These are phyloP conservation scores for Dicrurus megarhynchus DNA, from an alignment of 2,113 vertebrate genomes.

Conservation along the genomic window DNA sequence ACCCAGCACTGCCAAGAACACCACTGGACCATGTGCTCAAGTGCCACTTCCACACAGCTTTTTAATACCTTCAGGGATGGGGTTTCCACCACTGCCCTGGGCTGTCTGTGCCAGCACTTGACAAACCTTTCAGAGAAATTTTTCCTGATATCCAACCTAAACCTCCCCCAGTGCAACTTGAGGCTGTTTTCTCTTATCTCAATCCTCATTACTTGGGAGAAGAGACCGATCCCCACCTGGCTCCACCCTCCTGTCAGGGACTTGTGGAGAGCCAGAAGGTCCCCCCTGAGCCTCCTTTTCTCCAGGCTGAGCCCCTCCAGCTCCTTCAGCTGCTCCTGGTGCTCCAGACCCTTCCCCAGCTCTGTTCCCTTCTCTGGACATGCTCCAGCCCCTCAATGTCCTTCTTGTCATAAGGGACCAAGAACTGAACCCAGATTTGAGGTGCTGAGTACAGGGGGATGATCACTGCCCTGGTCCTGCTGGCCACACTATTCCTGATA, in stretches of 20 bases:
- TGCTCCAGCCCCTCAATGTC: not conserved
- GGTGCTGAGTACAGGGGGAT: not conserved
- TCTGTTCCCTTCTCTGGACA: not conserved
- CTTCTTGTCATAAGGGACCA: not conserved
- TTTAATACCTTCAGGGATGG: not conserved
- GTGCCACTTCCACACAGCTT: rapidly evolving
- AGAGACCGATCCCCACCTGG: too few relatives aligned
- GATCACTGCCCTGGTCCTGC: not conserved
- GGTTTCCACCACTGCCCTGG: not conserved
- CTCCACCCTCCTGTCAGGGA: not conserved
- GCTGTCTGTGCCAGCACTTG: not conserved
- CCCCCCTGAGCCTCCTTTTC: not conserved
- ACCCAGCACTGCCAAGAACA: not conserved
- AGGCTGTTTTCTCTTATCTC: rapidly evolving
- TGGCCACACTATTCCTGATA: not conserved
- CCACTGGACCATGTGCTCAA: not conserved
- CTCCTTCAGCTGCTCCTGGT: not conserved
- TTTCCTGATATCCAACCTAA: not conserved
- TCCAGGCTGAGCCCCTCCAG: not conserved
- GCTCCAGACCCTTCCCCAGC: not conserved
- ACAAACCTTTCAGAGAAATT: not conserved
- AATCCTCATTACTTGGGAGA: not conserved
- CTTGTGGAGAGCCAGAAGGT: not conserved
- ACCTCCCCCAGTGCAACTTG: not conserved
- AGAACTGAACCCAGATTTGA: not conserved